Conservation (phyloP, 2,888 invertebrate species). For the Melieria picta region DNA sequence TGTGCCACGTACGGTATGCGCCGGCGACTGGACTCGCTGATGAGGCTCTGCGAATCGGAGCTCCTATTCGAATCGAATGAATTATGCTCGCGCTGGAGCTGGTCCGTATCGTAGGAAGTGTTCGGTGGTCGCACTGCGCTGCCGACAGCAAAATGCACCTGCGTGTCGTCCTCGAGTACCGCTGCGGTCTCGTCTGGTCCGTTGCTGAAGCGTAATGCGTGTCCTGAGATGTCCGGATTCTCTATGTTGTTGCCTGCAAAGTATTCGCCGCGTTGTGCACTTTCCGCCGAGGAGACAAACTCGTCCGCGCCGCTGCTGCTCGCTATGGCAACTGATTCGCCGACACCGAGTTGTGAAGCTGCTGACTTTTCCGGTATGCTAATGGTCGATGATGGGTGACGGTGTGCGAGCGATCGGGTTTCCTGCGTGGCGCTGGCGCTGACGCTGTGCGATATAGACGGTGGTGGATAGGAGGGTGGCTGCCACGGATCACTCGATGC, state of each 20-base stretch:
- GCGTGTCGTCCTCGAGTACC: constrained; percentile 36
- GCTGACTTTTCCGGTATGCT: constrained; percentile 20
- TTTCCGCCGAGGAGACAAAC: constrained; percentile 56
- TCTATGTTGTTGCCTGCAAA: constrained; percentile 40
- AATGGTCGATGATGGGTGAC: constrained; percentile 34
- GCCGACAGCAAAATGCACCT: constrained; percentile 61
- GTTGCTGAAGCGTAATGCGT: constrained; percentile 20
- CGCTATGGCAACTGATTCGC: constrained; percentile 44
- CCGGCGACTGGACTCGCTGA: constrained; percentile 67
- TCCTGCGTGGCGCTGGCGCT: constrained; percentile 25
- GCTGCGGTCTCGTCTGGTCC: constrained; percentile 20
- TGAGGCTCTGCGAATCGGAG: constrained; percentile 50
- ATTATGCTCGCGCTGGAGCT: constrained; percentile 43
- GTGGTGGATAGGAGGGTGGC: constrained; percentile 34
- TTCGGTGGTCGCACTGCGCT: constrained; percentile 59
- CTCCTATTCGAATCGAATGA: constrained; percentile 47
- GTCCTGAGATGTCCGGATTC: constrained; percentile 46
- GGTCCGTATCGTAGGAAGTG: constrained; percentile 41
- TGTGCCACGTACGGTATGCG: constrained; percentile 69
- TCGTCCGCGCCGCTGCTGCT: constrained; percentile 50
- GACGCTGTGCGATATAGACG: constrained; percentile 21
- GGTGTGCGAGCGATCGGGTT: constrained; percentile 35
- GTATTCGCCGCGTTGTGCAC: constrained; percentile 49
- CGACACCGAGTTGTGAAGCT: constrained; percentile 13
- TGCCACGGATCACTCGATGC: constrained; percentile 21